These are phyloP conservation scores for Zaprionus nigranus DNA, from an alignment of 1,140 invertebrate species.

Conservation along the genomic window DNA sequence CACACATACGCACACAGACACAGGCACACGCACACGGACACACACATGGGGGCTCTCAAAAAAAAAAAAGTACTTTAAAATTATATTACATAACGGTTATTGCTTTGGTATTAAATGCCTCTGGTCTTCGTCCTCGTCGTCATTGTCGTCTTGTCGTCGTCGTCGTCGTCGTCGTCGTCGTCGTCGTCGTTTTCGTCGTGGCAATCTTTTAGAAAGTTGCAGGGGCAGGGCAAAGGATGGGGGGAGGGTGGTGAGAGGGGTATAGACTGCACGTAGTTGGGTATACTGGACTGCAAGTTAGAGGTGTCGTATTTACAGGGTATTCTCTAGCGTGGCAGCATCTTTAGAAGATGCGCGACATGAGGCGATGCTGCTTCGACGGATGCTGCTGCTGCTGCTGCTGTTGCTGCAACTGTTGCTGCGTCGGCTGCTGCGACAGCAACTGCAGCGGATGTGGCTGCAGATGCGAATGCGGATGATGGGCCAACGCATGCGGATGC, in stretches of 20 bases:
- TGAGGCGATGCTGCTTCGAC: constrained; percentile 60
- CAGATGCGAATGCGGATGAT: constrained; percentile 6
- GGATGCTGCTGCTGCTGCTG: constrained; percentile 31
- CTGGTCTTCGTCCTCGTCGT: constrained; percentile 63
- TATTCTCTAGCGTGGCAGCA: constrained; percentile 18
- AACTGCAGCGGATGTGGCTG: constrained; percentile 14
- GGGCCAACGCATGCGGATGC: constrained; percentile 21
- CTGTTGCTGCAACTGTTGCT: constrained; percentile 42
- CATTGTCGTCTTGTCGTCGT: constrained; percentile 32
- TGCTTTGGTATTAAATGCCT: constrained; percentile 83
- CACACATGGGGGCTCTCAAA: constrained; percentile 20
- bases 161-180: constrained; percentile 50
- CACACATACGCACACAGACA: neutral
- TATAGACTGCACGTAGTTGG: neutral
- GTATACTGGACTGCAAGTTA: constrained; percentile 29
- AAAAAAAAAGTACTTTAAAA: constrained; percentile 72
- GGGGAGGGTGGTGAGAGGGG: neutral
- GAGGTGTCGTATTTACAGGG: constrained; percentile 49
- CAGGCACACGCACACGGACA: constrained; percentile 1
- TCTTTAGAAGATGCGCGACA: constrained; percentile 84
- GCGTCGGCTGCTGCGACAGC: constrained; percentile 33
- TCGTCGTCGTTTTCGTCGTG: constrained; percentile 45
- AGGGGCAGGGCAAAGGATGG: constrained; percentile 1
- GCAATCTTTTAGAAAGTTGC: constrained; percentile 53
- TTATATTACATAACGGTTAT: constrained; percentile 83